Evolutionary conservation across 2,888 invertebrate genomes (phyloP).

Genomic region (Ochropleura leucogaster): DNA sequence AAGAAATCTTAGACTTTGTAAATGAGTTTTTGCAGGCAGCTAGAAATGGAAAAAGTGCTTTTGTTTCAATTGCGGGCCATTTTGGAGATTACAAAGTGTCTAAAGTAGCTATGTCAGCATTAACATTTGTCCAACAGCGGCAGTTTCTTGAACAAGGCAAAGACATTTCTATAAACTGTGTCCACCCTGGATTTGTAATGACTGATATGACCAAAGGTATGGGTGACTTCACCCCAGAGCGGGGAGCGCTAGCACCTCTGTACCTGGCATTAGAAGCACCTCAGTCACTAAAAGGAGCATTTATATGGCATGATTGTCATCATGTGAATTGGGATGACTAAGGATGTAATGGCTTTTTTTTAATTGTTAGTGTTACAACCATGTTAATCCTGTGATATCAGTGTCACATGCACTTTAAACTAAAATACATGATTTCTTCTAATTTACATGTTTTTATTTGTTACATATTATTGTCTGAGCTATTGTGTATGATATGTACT

Average conservation of each 20-base stretch:
- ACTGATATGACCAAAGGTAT: slow-evolving; percentile 89
- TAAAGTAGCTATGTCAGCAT: slow-evolving; percentile 87
- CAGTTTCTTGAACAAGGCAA: slow-evolving; percentile 87
- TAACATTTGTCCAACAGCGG: slow-evolving; percentile 87
- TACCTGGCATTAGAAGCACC: slow-evolving; percentile 87
- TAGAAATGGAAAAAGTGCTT: slow-evolving; percentile 84
- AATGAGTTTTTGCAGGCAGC: slow-evolving; percentile 90
- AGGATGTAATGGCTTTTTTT: slow-evolving; percentile 73
- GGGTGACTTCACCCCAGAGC: slow-evolving; percentile 86
- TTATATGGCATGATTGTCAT: slow-evolving; percentile 88
- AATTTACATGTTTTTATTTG: slow-evolving; percentile 76
- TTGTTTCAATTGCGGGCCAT: slow-evolving; percentile 85
- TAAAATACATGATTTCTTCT: slow-evolving; percentile 84
- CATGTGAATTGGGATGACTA: slow-evolving; percentile 89
- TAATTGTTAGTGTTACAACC: slow-evolving; percentile 77
- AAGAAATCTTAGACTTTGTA: slow-evolving; percentile 89
- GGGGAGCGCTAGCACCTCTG: slow-evolving; percentile 85
- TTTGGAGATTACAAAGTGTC: slow-evolving; percentile 89
- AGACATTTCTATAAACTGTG: slow-evolving; percentile 87
- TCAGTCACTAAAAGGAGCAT: slow-evolving; percentile 85
- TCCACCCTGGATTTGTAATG: slow-evolving; percentile 88
- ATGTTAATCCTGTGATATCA: slow-evolving; percentile 87
- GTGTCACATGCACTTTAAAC: slow-evolving; percentile 88
- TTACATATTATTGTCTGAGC: slow-evolving; percentile 48
- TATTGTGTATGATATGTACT: slow-evolving; percentile 42